phyloP scores from a whole-genome alignment of 2,797 vertebrate genomes.

The Zalophus californianus region DNA sequence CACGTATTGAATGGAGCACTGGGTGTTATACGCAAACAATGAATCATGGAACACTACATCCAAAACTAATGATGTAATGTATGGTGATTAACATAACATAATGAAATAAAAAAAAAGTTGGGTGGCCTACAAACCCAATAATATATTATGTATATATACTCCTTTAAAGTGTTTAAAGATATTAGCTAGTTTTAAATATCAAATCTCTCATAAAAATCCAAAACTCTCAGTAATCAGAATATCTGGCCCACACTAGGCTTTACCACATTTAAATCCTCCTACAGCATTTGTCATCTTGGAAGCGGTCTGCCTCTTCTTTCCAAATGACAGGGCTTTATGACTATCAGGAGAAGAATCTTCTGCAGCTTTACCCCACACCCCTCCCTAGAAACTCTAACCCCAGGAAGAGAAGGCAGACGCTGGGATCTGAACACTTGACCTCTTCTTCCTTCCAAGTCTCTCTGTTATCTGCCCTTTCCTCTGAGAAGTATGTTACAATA shows the following conservation, averaged over 20 bases:
- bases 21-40: too few relatives aligned
- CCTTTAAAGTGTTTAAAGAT: background rate
- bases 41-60: too few relatives aligned
- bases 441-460: background rate
- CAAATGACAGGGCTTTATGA: background rate
- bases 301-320: background rate
- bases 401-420: background rate
- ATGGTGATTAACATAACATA: too few relatives aligned
- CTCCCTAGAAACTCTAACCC: rapidly evolving
- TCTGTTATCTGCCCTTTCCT: background rate
- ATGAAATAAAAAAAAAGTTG: too few relatives aligned
- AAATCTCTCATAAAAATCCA: background rate
- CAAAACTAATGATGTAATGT: too few relatives aligned
- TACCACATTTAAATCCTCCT: background rate
- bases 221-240: background rate
- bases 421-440: background rate
- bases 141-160: background rate
- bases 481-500: background rate
- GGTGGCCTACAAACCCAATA: background rate
- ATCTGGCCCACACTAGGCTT: background rate
- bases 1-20: too few relatives aligned
- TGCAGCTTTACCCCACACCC: rapidly evolving
- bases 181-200: background rate
- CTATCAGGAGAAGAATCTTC: rapidly evolving
- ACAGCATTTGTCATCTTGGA: background rate